A percentile compares a stretch with the other conserved stretches of the same genome.
phyloP scores from a whole-genome alignment of 2,797 vertebrate species.

The Clamator glandarius region DNA sequence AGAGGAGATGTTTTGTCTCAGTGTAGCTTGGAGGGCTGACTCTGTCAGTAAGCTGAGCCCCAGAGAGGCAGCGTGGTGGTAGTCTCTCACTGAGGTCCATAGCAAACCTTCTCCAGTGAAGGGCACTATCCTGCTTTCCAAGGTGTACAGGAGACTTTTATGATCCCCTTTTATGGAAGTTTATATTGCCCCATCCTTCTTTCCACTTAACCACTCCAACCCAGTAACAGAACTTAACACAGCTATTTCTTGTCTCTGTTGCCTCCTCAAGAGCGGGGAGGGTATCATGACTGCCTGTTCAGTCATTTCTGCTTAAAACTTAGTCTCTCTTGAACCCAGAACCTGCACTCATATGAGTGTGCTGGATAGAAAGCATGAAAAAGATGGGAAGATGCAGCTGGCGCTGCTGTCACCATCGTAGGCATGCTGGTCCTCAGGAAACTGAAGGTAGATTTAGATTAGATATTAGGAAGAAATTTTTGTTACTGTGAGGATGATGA shows the following conservation, averaged over 20 bases:
- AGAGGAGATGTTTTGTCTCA: not conserved
- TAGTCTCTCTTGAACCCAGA: not conserved
- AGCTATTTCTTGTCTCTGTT: not conserved
- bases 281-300: not conserved
- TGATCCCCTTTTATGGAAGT: not conserved
- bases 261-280: not conserved
- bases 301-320: not conserved
- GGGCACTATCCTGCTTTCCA: not conserved
- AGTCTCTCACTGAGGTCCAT: not conserved
- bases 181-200: not conserved
- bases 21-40: not conserved
- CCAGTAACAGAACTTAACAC: rapidly evolving
- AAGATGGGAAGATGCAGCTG: not conserved
- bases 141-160: not conserved
- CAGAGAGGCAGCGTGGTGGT: not conserved
- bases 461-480: no score
- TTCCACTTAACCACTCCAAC: not conserved
- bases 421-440: not conserved
- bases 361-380: not conserved
- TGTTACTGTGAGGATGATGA: no score
- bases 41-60: not conserved
- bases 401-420: not conserved
- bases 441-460: no score
- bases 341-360: rapidly evolving
- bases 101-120: not conserved